Conservation (phyloP, 1,140 invertebrate genomes). For the Drosophila saltans region DNA sequence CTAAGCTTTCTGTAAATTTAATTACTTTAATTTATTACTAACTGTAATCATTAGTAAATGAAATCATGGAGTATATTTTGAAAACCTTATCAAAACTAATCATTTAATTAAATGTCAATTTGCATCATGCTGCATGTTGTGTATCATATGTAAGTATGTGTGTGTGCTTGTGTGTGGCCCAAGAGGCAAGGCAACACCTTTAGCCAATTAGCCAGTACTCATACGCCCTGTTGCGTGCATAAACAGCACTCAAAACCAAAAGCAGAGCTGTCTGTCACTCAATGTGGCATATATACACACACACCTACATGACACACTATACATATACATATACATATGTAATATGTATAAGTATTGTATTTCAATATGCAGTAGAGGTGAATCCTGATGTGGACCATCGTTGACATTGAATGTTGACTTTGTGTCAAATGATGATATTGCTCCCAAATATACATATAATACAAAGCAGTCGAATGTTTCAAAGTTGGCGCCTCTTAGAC, state of each 20-base stretch:
- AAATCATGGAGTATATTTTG: no score
- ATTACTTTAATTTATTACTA: no score
- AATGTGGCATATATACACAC: not conserved
- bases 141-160: no score
- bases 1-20: no score
- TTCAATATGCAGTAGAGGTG: constrained; percentile 43
- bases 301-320: not conserved
- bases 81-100: no score
- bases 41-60: no score
- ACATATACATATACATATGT: not conserved
- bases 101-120: no score
- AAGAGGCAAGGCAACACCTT: constrained; percentile 9
- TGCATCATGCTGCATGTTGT: no score
- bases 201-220: constrained; percentile 37
- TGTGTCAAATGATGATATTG: constrained; percentile 38
- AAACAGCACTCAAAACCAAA: constrained; percentile 31
- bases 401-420: constrained; percentile 29
- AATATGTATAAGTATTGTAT: not conserved
- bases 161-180: not conserved
- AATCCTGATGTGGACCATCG: not conserved
- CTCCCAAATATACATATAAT: not conserved
- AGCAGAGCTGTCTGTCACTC: constrained; percentile 3
- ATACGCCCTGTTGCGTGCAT: constrained; percentile 51
- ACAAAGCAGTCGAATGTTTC: not conserved
- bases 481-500: not conserved